Conservation (phyloP, 2,113 vertebrate species). For the Heterocephalus glaber region DNA sequence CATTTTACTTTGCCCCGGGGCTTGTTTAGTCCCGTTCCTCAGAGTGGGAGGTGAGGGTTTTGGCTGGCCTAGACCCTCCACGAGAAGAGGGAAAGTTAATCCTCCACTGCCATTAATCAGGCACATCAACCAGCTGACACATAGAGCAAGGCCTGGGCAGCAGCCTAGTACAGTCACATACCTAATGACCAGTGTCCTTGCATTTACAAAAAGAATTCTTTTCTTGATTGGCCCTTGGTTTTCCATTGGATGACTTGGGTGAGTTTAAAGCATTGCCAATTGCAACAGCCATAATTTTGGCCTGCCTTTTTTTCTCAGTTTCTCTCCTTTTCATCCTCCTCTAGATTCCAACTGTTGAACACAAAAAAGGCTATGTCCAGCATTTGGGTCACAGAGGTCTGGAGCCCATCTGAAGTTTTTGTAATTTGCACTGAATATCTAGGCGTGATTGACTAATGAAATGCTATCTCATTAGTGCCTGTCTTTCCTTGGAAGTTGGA, state of each 20-base stretch:
- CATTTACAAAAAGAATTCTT: not conserved
- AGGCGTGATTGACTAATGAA: not conserved
- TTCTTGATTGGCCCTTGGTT: not conserved
- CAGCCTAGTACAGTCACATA: not conserved
- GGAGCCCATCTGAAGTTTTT: not conserved
- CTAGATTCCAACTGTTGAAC: too few relatives aligned
- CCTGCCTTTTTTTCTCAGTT: too few relatives aligned
- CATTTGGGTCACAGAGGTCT: not conserved
- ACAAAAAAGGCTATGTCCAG: too few relatives aligned
- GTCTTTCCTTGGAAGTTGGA: too few relatives aligned
- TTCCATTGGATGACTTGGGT: not conserved
- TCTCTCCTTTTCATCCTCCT: too few relatives aligned
- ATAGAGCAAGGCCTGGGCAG: too few relatives aligned
- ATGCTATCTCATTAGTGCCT: too few relatives aligned
- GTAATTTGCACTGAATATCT: not conserved
- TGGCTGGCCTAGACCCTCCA: not conserved
- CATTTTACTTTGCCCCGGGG: not conserved
- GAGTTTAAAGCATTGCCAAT: too few relatives aligned
- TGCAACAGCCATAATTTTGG: too few relatives aligned
- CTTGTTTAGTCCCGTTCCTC: not conserved
- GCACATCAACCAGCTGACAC: not conserved
- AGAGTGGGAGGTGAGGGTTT: not conserved
- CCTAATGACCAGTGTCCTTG: not conserved
- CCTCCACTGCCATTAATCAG: not conserved
- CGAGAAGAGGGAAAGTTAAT: not conserved